Evolutionary conservation across 1,140 invertebrate species (phyloP).

Genomic region (Laodelphax striatellus): DNA sequence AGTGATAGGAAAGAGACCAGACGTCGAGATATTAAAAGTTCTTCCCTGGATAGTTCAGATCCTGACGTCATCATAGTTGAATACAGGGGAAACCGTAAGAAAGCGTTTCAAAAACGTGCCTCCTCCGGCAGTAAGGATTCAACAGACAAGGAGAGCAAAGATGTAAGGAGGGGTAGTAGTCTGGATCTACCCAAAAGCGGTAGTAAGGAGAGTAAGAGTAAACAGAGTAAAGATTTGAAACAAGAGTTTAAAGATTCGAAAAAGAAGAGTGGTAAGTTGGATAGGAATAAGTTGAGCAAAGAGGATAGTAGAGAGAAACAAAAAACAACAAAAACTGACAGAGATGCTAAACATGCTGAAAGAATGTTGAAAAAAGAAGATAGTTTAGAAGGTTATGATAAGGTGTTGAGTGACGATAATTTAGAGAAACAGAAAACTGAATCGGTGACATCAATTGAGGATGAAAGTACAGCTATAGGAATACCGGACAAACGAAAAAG

Average conservation of each 20-base stretch:
- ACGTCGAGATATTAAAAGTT: conserved; percentile 13
- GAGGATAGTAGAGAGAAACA: conserved; percentile 13
- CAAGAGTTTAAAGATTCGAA: not conserved
- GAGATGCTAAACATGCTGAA: not conserved
- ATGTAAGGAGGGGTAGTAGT: conserved; percentile 16
- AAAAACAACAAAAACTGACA: not conserved
- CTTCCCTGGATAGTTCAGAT: conserved; percentile 20
- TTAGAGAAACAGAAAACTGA: not conserved
- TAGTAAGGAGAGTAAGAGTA: conserved; percentile 14
- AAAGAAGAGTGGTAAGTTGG: conserved; percentile 4
- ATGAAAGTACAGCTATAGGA: not conserved
- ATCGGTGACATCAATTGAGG: not conserved
- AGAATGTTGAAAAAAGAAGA: not conserved
- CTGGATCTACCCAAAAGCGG: conserved; percentile 13
- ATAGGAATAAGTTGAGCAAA: conserved; percentile 17
- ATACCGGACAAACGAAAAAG: not conserved
- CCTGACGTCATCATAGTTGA: conserved; percentile 26
- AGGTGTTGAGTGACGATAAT: not conserved
- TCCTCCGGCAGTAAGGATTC: conserved; percentile 24
- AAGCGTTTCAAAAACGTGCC: conserved; percentile 23
- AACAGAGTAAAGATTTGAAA: conserved; percentile 8
- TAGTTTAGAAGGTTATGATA: not conserved
- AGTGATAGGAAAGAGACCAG: conserved; percentile 17
- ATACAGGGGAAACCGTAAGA: conserved; percentile 23
- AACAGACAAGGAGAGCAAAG: conserved; percentile 13